These are phyloP conservation scores for Galeopterus variegatus DNA, from an alignment of 2,113 vertebrate species.

Conservation along the genomic window DNA sequence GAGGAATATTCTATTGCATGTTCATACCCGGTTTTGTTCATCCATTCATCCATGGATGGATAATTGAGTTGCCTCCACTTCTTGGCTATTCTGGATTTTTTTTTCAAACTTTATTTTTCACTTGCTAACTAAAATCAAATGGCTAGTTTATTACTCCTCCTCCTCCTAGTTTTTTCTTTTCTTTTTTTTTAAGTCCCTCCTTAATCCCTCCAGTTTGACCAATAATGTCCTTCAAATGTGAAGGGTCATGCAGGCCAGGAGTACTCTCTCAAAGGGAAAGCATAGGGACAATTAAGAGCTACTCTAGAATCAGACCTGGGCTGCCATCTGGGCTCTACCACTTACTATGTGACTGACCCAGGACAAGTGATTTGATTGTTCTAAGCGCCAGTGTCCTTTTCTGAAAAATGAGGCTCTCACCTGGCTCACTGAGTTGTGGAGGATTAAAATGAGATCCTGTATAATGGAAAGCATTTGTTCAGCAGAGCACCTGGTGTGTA, in stretches of 20 bases:
- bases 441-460: neutral
- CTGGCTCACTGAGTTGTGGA: neutral
- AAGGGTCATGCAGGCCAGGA: neutral
- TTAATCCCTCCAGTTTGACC: neutral
- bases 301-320: neutral
- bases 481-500: neutral
- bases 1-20: accelerated
- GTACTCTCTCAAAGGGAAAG: neutral
- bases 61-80: neutral
- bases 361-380: accelerated
- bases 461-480: accelerated
- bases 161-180: too few relatives aligned
- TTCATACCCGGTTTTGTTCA: neutral
- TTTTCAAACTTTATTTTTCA: neutral
- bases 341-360: neutral
- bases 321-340: neutral
- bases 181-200: too few relatives aligned
- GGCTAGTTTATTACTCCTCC: neutral
- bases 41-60: accelerated
- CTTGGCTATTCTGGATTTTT: neutral
- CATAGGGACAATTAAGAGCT: neutral
- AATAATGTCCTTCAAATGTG: neutral
- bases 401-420: neutral
- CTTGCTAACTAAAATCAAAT: neutral
- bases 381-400: neutral